Evolutionary conservation across 2,113 vertebrate genomes (phyloP), one percentile per base, ranked within the genome.

Genomic region (Gadus macrocephalus): DNA sequence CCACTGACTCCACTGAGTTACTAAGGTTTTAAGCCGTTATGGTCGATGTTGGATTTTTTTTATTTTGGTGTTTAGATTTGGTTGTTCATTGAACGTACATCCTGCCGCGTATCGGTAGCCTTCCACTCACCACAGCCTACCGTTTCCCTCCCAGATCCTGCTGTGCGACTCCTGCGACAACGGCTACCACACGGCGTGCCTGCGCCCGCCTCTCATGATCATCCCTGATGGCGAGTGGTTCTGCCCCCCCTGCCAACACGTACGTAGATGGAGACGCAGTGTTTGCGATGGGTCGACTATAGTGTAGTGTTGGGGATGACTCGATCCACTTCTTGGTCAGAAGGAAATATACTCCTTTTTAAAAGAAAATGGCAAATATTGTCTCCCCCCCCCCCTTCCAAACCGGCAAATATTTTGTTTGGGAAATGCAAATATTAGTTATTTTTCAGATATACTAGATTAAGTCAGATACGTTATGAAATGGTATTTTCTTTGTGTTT

Each of bases 191-290:
- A 99, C 97, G 0, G 97, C 97, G 64, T 99, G 97, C 73, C 93
- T 99, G 64, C 93, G 97, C 12, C 97, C 97, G 15, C 97, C 97
- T 0, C 86, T 99, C 87, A 98, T 99, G 97, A 92, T 98, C 77
- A 98, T 99, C 84, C 97, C 97, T 0, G 96, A 98, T 0, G 97
- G 97, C 79, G 97, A 99, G 62, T 99, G 97, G 97, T 98, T 96
- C 88, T 99, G 97, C 78, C 95, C 97, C 0, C 97, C 97, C 15
- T 99, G 97, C 82, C 97, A 98, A 71, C 97, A 99, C 5, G 97
- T 99, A 94, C 42, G 94, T 85, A 59, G 3, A n/a, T 28, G 2
- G 3, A 3, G 27, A 25, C 71, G 66, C 88, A 74, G 6, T 7
- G 4, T 35, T 7, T 35, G 31, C 4, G 31, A 35, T 35, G 31